Conservation (phyloP, 1,140 invertebrate species). For the Zaprionus capensis region DNA sequence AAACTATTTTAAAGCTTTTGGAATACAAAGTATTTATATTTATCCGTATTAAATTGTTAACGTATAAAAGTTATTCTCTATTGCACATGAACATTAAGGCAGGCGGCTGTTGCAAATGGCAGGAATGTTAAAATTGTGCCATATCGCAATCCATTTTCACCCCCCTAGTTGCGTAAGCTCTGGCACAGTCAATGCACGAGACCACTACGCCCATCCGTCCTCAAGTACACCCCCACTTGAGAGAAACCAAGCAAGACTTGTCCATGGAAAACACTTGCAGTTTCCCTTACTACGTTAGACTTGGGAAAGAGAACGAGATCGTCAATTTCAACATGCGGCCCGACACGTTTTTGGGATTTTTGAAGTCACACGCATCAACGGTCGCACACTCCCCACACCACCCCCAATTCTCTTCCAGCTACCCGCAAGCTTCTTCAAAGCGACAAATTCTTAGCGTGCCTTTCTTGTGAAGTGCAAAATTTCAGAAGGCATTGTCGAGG, state of each 20-base stretch:
- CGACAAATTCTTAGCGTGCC: slow-evolving; percentile 41
- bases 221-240: not conserved
- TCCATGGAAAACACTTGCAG: slow-evolving; percentile 17
- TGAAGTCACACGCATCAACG: slow-evolving; percentile 78
- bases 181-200: not conserved
- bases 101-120: slow-evolving; percentile 2
- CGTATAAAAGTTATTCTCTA: not conserved
- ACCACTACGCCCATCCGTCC: not conserved
- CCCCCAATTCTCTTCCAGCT: slow-evolving; percentile 9
- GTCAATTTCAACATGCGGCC: slow-evolving; percentile 74
- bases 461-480: slow-evolving; percentile 63
- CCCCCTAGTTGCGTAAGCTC: slow-evolving; percentile 12
- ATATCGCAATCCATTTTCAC: slow-evolving; percentile 35
- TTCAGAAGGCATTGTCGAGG: slow-evolving; percentile 65
- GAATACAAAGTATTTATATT: not conserved
- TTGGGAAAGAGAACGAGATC: slow-evolving; percentile 32
- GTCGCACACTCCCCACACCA: slow-evolving; percentile 26
- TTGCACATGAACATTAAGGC: not conserved
- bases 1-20: not conserved
- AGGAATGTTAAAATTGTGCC: slow-evolving; percentile 25
- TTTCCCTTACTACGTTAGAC: not conserved
- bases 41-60: not conserved
- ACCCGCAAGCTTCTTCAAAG: slow-evolving; percentile 53
- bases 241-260: slow-evolving; percentile 34
- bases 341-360: slow-evolving; percentile 82